Evolutionary conservation across 2,113 vertebrate genomes (phyloP).

Genomic region (Bos taurus): DNA sequence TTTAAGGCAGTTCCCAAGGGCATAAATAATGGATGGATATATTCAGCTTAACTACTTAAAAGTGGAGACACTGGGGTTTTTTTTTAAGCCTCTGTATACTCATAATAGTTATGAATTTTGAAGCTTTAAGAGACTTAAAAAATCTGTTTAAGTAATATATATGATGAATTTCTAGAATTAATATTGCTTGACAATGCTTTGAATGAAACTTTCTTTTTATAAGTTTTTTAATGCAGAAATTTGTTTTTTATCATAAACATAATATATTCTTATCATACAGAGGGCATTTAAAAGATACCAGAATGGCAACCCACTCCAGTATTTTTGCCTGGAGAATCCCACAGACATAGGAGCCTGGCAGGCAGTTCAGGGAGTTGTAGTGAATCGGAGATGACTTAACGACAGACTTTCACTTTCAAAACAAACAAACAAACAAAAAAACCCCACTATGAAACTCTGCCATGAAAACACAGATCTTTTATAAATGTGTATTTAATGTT

Average conservation of each 20-base stretch:
- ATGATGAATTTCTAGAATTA: background rate
- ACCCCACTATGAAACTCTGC: background rate
- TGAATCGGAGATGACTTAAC: background rate
- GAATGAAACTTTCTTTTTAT: background rate
- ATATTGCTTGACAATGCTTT: background rate
- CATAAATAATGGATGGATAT: background rate
- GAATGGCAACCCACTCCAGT: background rate
- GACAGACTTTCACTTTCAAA: background rate
- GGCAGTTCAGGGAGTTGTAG: background rate
- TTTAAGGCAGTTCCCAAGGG: background rate
- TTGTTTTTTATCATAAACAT: background rate
- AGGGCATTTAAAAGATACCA: background rate
- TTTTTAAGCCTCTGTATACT: background rate
- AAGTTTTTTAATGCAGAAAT: background rate
- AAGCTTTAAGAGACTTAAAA: background rate
- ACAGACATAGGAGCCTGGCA: background rate
- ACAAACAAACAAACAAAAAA: background rate
- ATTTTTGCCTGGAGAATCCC: background rate
- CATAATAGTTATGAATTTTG: background rate
- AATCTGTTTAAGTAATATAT: background rate
- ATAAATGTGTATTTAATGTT: background rate
- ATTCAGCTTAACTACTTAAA: background rate
- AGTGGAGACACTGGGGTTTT: background rate
- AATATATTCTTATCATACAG: background rate
- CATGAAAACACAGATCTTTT: background rate